Evolutionary conservation across 2,888 invertebrate species (phyloP), one percentile per base, ranked within the genome.

Genomic region (Lapara coniferarum): DNA sequence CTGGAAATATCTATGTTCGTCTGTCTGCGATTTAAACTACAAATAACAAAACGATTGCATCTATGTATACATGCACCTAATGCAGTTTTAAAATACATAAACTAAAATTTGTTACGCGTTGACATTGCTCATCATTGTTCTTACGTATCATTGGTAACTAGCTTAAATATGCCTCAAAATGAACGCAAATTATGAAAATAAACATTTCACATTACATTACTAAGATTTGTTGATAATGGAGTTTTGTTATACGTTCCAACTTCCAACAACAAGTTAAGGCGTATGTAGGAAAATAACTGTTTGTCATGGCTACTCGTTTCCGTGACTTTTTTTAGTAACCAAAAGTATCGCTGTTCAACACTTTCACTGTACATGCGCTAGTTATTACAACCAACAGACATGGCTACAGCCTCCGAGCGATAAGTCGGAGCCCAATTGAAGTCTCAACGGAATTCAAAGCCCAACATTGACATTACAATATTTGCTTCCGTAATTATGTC

Each of bases 331-430:
- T 13, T 49, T 49, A 46, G 19, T 46, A 25, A 19, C 13, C 7
- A 37, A 46, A 63, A 46, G 19, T 19, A 46, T 63, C 12, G 53
- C 46, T 14, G 30, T 44, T 44, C 67, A 73, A 76, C 76, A 85
- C 88, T 89, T 90, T 89, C 88, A 85, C 86, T 75, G 74, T 78
- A 83, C 87, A 82, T 85, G 86, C 85, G 84, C 83, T 78, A 75
- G 78, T 75, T 77, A 78, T 76, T 75, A 76, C 72, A 72, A 74
- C 75, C 76, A 72, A 69, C 67, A 69, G 66, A 72, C 72, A 74
- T 72, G 78, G n/a, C 52, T n/a, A 16, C 53, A 83, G 66, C 46
- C 19, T 66, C 53, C 10, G 49, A 56, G 10, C 46, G 25, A 46
- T n/a, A 51, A 13, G 53, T 13, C 14, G 30, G 10, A 51, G 6